Conservation (phyloP, 1,140 invertebrate species). For the Copidosoma floridanum region DNA sequence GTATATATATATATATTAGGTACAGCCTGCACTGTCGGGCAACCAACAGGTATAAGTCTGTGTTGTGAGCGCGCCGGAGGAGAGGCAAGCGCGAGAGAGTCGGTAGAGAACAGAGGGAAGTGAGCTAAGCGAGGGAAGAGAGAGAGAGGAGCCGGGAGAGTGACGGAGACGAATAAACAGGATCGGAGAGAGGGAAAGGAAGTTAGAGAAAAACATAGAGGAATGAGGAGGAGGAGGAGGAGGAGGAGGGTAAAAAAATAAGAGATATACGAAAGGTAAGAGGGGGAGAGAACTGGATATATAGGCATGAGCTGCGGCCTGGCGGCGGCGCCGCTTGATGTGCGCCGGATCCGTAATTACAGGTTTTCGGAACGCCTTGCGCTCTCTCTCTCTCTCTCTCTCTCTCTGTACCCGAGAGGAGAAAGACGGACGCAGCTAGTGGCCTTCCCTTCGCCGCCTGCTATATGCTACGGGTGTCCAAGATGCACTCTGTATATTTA, state of each 20-base stretch:
- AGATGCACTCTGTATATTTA: background rate
- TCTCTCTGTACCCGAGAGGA: too few relatives aligned
- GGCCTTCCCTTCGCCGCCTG: constrained; percentile 32
- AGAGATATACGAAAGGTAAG: background rate
- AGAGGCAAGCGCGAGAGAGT: background rate
- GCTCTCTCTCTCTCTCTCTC: too few relatives aligned
- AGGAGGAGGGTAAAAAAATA: background rate
- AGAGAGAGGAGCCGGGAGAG: constrained; percentile 1
- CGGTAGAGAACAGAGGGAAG: constrained; percentile 23
- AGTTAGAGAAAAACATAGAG: constrained; percentile 23
- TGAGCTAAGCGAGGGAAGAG: constrained; percentile 10
- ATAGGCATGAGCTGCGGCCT: constrained; percentile 20
- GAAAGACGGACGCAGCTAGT: constrained; percentile 8
- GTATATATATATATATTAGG: background rate
- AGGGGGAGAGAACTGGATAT: constrained; percentile 12
- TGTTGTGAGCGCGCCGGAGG: background rate
- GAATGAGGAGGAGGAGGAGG: constrained; percentile 4
- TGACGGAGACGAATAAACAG: constrained; percentile 8
- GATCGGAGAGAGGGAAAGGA: background rate
- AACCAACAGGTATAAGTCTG: constrained; percentile 8
- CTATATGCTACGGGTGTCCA: constrained; percentile 39
- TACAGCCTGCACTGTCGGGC: background rate
- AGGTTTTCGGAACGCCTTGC: constrained; percentile 55
- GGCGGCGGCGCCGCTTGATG: constrained; percentile 54
- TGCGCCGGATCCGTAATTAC: constrained; percentile 54